Percentiles rank a stretch among this genome's conserved stretches.
phyloP scores from a whole-genome alignment of 2,113 vertebrate species.

The Brienomyrus brachyistius region DNA sequence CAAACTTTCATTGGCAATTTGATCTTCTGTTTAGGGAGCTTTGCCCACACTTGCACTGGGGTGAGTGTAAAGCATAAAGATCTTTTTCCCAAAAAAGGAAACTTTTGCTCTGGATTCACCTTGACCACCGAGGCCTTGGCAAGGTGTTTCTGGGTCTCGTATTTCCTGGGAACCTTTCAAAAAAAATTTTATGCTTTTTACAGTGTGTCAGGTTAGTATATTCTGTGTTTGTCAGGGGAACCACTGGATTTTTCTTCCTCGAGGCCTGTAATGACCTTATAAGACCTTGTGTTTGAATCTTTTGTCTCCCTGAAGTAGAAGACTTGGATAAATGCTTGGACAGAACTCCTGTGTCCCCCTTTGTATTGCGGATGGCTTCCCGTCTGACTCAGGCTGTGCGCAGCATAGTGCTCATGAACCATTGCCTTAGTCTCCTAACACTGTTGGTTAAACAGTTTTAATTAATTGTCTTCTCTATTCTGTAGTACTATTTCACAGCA shows the following conservation, averaged over 20 bases:
- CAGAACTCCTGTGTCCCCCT: background rate
- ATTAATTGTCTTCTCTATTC: background rate
- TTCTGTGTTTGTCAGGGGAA: background rate
- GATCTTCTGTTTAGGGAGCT: background rate
- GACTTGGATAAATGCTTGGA: background rate
- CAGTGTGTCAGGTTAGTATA: slow-evolving; percentile 5
- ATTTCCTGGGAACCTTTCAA: background rate
- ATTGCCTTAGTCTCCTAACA: background rate
- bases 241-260: background rate
- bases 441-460: background rate
- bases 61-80: background rate
- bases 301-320: background rate
- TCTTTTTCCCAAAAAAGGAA: slow-evolving; percentile 5
- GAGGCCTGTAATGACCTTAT: background rate
- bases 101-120: background rate
- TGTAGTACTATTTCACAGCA: background rate
- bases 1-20: background rate
- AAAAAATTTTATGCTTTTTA: background rate
- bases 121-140: background rate
- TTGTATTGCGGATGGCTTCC: background rate
- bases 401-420: background rate
- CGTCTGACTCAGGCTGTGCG: background rate
- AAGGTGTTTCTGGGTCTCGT: background rate
- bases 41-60: background rate
- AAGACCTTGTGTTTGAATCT: background rate